phyloP scores from a whole-genome alignment of 2,888 invertebrate genomes.

The Nephrotoma flavescens region DNA sequence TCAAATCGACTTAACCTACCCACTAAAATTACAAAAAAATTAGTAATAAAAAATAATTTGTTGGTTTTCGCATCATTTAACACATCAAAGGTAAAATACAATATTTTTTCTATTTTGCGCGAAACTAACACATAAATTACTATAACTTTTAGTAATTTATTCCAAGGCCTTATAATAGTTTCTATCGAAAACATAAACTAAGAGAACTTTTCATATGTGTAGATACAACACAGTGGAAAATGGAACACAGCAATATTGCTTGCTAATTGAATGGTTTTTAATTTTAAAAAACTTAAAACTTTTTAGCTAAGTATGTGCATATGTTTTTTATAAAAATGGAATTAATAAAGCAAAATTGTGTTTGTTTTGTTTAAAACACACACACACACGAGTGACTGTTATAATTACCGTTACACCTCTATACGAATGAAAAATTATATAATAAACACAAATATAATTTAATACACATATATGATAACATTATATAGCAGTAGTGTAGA shows the following conservation, averaged over 20 bases:
- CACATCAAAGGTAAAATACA: not conserved
- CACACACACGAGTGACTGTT: not conserved
- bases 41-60: not conserved
- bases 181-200: not conserved
- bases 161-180: not conserved
- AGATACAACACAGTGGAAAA: not conserved
- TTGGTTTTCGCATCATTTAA: not conserved
- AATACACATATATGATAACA: not conserved
- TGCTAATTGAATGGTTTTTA: not conserved
- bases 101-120: not conserved
- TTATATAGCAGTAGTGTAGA: not conserved
- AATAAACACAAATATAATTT: not conserved
- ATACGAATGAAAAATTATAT: not conserved
- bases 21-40: not conserved
- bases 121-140: not conserved
- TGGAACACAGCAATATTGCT: not conserved
- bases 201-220: not conserved
- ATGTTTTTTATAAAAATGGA: not conserved
- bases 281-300: not conserved
- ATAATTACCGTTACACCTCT: not conserved
- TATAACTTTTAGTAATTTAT: not conserved
- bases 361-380: not conserved
- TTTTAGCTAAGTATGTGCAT: not conserved
- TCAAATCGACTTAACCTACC: not conserved
- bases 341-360: not conserved